Evolutionary conservation across 1,140 invertebrate genomes (phyloP).

Genomic region (Brachionus rubens): DNA sequence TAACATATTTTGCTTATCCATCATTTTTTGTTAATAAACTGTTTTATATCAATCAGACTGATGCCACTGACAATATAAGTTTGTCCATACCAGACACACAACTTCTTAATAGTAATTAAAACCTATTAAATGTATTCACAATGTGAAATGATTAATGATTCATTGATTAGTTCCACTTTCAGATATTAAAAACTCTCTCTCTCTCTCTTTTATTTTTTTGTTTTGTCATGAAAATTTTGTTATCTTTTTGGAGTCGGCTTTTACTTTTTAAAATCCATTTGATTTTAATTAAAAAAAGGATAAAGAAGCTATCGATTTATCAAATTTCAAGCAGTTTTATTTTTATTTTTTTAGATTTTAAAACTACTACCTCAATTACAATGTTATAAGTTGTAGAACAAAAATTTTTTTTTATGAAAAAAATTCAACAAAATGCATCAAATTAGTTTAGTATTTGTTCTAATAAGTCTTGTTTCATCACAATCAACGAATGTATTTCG

Average conservation of each 20-base stretch:
- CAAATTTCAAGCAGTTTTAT: slow-evolving; percentile 35
- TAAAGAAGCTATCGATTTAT: slow-evolving; percentile 15
- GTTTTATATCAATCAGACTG: background rate
- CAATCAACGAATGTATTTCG: slow-evolving; percentile 28
- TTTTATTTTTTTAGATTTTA: background rate
- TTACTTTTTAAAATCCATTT: slow-evolving; percentile 4
- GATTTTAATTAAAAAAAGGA: slow-evolving; percentile 29
- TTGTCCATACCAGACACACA: background rate
- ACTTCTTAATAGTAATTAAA: background rate
- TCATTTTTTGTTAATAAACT: background rate
- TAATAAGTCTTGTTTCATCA: background rate
- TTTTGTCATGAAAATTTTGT: slow-evolving; percentile 2
- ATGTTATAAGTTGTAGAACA: background rate
- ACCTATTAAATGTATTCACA: background rate
- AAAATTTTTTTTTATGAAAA: too few relatives aligned
- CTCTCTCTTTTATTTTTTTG: too few relatives aligned
- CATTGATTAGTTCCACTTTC: slow-evolving; percentile 13
- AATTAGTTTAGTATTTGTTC: background rate
- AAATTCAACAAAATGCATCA: background rate
- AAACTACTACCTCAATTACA: background rate
- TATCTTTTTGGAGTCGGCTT: background rate
- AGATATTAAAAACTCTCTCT: background rate
- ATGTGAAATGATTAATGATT: background rate
- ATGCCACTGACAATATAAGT: too few relatives aligned
- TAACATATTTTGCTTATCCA: background rate